Evolutionary conservation across 2,888 invertebrate genomes (phyloP).

Genomic region (Marronus borbonicus): DNA sequence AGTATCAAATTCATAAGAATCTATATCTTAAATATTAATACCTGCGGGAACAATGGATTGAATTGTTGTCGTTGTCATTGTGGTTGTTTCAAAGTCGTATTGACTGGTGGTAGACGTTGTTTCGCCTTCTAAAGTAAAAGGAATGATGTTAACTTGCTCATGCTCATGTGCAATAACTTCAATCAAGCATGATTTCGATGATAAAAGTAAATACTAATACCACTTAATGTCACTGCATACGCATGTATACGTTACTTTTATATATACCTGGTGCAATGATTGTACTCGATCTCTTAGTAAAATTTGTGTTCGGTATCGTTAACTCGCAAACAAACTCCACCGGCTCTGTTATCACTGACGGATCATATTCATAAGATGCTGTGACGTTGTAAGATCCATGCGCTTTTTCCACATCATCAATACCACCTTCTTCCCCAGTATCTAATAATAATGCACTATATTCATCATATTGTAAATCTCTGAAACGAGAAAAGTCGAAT

Average conservation of each 20-base stretch:
- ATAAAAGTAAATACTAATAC: conserved; percentile 26
- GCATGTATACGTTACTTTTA: not conserved
- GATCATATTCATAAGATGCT: conserved; percentile 72
- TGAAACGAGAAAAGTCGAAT: too few species aligned
- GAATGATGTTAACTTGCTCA: conserved; percentile 54
- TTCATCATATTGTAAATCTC: conserved; percentile 35
- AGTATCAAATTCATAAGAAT: conserved; percentile 7
- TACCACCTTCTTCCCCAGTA: conserved; percentile 55
- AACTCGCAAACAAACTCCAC: conserved; percentile 77
- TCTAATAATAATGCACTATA: conserved; percentile 36
- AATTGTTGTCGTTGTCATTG: conserved; percentile 45
- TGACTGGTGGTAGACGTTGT: conserved; percentile 52
- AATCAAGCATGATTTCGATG: conserved; percentile 17
- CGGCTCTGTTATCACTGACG: conserved; percentile 72
- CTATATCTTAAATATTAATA: conserved; percentile 29
- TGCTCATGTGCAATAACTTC: conserved; percentile 49
- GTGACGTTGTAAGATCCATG: conserved; percentile 74
- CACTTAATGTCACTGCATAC: conserved; percentile 5
- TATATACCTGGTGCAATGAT: conserved; percentile 70
- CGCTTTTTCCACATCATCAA: conserved; percentile 55
- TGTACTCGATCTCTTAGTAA: conserved; percentile 57
- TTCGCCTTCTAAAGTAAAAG: conserved; percentile 57
- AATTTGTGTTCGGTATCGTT: conserved; percentile 77
- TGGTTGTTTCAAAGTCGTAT: conserved; percentile 36
- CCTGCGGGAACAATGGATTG: conserved; percentile 46